Conservation (phyloP, 2,797 vertebrate genomes). For the Chelidonichthys spinosus region DNA sequence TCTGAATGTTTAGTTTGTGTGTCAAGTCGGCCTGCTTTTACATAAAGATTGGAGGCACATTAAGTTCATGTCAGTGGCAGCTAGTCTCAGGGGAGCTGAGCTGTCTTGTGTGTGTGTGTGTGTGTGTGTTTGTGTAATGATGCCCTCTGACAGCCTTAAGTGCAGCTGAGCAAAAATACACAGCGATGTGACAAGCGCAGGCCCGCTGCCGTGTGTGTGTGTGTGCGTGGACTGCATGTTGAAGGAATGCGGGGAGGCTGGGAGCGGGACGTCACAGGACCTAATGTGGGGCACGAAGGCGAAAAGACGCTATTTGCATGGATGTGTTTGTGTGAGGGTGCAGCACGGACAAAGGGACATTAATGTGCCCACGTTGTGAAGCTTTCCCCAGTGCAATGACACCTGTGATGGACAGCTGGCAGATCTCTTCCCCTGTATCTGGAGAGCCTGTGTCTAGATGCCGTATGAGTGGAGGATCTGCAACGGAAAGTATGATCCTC, state of each 20-base stretch:
- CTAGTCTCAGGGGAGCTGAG: slow-evolving; percentile 47
- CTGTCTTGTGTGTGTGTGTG: slow-evolving; percentile 11
- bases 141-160: slow-evolving; percentile 59
- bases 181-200: slow-evolving; percentile 25
- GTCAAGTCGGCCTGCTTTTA: slow-evolving; percentile 43
- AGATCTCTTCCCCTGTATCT: slow-evolving; percentile 12
- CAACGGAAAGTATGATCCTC: not conserved
- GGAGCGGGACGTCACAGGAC: not conserved
- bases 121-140: slow-evolving; percentile 1
- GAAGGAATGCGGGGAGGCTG: not conserved
- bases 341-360: not conserved
- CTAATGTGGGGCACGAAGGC: not conserved
- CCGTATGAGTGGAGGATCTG: not conserved
- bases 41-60: slow-evolving; percentile 58
- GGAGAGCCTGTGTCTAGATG: not conserved
- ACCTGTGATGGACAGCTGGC: slow-evolving; percentile 43
- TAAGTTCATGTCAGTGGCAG: slow-evolving; percentile 56
- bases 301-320: too few species aligned
- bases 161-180: slow-evolving; percentile 54
- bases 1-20: slow-evolving; percentile 32
- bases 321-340: not conserved
- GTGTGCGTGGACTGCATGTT: not conserved
- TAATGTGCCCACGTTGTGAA: slow-evolving; percentile 18
- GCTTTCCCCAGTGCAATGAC: slow-evolving; percentile 25
- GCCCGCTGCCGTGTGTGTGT: slow-evolving; percentile 1